Conservation (phyloP, 2,113 vertebrate species). For the Vimba vimba region DNA sequence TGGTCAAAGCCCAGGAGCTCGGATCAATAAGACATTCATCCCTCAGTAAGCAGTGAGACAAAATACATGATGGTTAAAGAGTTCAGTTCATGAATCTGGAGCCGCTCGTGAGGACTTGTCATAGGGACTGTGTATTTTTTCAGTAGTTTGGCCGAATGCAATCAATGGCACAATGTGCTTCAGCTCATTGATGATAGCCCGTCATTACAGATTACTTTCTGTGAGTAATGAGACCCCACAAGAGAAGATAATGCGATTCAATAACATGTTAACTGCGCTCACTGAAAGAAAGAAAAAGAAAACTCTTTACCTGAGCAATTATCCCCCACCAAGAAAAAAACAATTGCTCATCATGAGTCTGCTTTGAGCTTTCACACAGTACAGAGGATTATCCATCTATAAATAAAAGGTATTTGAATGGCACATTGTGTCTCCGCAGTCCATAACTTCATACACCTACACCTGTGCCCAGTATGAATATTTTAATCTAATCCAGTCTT, state of each 20-base stretch:
- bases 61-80: slow-evolving; percentile 68
- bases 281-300: slow-evolving; percentile 42
- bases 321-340: slow-evolving; percentile 34
- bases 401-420: slow-evolving; percentile 56
- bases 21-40: slow-evolving; percentile 73
- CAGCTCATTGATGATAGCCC: slow-evolving; percentile 71
- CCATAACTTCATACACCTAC: slow-evolving; percentile 58
- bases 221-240: slow-evolving; percentile 75
- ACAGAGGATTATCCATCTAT: slow-evolving; percentile 56
- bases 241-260: slow-evolving; percentile 70
- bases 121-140: slow-evolving; percentile 58
- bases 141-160: slow-evolving; percentile 61
- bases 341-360: slow-evolving; percentile 40
- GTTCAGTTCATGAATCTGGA: slow-evolving; percentile 62
- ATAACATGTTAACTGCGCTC: slow-evolving; percentile 66
- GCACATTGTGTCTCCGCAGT: slow-evolving; percentile 59
- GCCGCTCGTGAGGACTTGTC: slow-evolving; percentile 39
- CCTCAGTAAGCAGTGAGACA: slow-evolving; percentile 62
- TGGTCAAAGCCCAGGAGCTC: slow-evolving; percentile 51
- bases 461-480: slow-evolving; percentile 62
- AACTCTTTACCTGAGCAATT: slow-evolving; percentile 44
- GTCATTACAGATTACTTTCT: slow-evolving; percentile 76
- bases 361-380: slow-evolving; percentile 30
- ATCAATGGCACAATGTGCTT: slow-evolving; percentile 73
- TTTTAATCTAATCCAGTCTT: slow-evolving; percentile 70